phyloP scores from a whole-genome alignment of 2,888 invertebrate species.

The Hedychridium roseum region DNA sequence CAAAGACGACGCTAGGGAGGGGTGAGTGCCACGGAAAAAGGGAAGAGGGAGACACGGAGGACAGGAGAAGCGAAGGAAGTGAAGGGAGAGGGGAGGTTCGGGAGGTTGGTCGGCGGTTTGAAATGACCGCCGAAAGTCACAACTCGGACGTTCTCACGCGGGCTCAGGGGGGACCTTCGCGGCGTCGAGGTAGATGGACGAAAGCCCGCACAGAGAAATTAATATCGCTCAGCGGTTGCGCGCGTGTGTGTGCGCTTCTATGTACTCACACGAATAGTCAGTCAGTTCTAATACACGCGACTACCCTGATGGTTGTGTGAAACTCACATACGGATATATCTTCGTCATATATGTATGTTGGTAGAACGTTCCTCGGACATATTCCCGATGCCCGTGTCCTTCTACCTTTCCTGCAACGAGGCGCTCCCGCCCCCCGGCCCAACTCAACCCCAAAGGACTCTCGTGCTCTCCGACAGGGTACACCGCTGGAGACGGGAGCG shows the following conservation, averaged over 20 bases:
- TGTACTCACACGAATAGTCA: too few relatives aligned
- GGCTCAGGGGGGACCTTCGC: constrained; percentile 35
- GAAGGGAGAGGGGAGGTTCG: constrained; percentile 7
- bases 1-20: background rate
- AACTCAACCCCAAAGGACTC: constrained; percentile 54
- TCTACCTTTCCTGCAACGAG: constrained; percentile 48
- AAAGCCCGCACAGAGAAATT: constrained; percentile 52
- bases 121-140: constrained; percentile 45
- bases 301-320: background rate
- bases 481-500: constrained; percentile 21
- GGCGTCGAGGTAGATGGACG: constrained; percentile 35
- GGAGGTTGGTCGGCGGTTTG: constrained; percentile 28
- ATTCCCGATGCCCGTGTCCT: constrained; percentile 56
- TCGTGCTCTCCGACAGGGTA: constrained; percentile 45
- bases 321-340: constrained; percentile 1
- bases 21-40: background rate
- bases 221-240: constrained; percentile 53
- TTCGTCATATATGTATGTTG: constrained; percentile 1
- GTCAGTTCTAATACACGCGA: background rate
- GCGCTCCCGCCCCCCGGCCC: constrained; percentile 28
- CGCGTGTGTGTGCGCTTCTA: constrained; percentile 6
- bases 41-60: background rate
- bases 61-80: constrained; percentile 6
- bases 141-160: constrained; percentile 31
- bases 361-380: constrained; percentile 50